Conservation (phyloP, 2,113 vertebrate genomes). For the Erinaceus europaeus region DNA sequence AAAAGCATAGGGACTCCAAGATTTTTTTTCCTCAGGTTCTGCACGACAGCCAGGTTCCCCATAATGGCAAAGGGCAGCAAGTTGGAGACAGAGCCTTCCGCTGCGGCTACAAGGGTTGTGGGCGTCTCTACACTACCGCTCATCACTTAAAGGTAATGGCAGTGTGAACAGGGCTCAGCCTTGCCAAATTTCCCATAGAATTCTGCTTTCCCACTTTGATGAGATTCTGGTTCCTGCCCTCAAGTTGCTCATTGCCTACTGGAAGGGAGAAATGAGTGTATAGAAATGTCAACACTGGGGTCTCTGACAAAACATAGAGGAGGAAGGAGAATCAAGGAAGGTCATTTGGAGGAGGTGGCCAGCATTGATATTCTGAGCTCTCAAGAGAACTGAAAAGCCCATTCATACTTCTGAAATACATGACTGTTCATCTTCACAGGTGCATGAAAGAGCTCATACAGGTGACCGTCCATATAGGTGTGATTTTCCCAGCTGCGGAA, state of each 20-base stretch:
- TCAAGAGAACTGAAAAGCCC: not conserved
- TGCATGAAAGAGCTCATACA: conserved; percentile 87
- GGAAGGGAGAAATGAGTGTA: not conserved
- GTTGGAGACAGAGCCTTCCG: conserved; percentile 80
- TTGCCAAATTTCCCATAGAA: rapidly evolving
- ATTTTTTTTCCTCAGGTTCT: conserved; percentile 74
- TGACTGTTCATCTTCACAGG: conserved; percentile 75
- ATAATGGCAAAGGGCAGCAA: conserved; percentile 77
- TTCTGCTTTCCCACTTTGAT: not conserved
- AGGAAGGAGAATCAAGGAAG: not conserved
- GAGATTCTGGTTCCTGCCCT: not conserved
- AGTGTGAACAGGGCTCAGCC: not conserved
- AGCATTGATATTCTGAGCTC: not conserved
- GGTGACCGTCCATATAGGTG: conserved; percentile 86
- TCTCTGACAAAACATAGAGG: not conserved
- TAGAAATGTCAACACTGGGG: not conserved
- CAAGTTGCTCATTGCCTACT: not conserved
- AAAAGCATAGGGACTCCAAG: not conserved
- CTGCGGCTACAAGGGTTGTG: conserved; percentile 86
- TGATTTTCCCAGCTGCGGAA: conserved; percentile 84
- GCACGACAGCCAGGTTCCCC: conserved; percentile 63
- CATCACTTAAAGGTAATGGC: conserved; percentile 87
- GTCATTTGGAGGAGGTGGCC: not conserved
- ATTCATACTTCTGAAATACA: not conserved
- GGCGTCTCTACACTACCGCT: conserved; percentile 87